Base-by-base conservation (phyloP, 1,140 invertebrate genomes). In the Spodoptera frugiperda region DNA sequence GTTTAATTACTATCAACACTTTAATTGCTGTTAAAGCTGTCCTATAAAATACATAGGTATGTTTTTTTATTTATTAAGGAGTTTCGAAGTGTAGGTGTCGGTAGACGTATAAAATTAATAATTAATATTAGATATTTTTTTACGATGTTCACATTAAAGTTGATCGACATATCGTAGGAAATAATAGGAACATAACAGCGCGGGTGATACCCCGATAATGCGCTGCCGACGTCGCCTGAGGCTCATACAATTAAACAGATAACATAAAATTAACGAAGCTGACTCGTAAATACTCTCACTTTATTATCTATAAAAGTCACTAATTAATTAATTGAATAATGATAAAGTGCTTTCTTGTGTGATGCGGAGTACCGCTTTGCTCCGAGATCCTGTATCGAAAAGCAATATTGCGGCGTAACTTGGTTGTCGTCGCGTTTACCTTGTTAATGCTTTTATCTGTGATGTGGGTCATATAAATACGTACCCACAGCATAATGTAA, bases 261-360 rank as follows among this genome's bases (percentile, higher is more conserved):
- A 92, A 89, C 87, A 89, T 91, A 89, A 91, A 92, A 93, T 88
- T 91, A 92, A 92, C 87, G 85, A 86, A 89, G 78, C 79, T 78
- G 82, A 84, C 84, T 87, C 91, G 83, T 93, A 92, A 93, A 93
- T 89, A 91, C 86, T 79, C 85, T 87, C 81, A 86, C 81, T 93
- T 92, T 92, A 93, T 87, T 89, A 92, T 92, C 91, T 88, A 92
- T 93, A 93, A 93, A 93, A 85, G 91, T 91, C 90, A 89, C 81
- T 89, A 89, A 93, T 90, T 91, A 92, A 93, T 93, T 93, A 93
- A 93, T 93, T 92, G 92, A 88, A 87, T 89, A 89, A 92, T 93
- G 89, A 93, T 91, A 90, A 91, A 93, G 80, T 89, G 81, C 76
- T 77, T 82, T 86, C 83, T 88, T 86, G 70, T 84, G 78, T 80